These are phyloP conservation scores for Suncus etruscus DNA, from an alignment of 2,113 vertebrate genomes.

Conservation along the genomic window DNA sequence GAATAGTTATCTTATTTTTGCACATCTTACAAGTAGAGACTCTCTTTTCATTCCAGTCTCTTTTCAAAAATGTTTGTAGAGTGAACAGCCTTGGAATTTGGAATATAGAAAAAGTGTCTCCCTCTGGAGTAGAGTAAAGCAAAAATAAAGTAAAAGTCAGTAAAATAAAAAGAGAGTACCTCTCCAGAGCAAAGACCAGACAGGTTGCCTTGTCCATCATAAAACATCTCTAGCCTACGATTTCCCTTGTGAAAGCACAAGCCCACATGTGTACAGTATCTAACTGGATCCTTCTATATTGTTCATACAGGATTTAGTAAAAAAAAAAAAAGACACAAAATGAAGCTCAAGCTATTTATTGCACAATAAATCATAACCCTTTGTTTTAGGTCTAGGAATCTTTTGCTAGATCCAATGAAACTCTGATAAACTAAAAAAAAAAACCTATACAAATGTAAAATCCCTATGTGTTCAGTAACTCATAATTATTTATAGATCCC, in stretches of 20 bases:
- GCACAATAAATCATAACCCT: not conserved
- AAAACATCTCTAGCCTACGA: not conserved
- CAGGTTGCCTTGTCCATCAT: not conserved
- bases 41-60: not conserved
- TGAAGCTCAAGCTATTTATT: not conserved
- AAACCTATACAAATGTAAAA: not conserved
- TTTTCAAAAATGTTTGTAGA: not conserved
- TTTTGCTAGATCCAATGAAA: not conserved
- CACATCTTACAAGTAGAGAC: not conserved
- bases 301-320: not conserved
- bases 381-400: not conserved
- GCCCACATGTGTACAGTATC: not conserved
- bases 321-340: not conserved
- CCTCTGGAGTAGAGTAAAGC: not conserved
- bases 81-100: not conserved
- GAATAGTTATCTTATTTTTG: not conserved
- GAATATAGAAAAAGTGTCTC: not conserved
- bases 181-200: not conserved
- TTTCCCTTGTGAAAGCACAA: not conserved
- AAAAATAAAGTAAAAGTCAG: not conserved
- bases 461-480: not conserved
- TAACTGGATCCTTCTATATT: not conserved
- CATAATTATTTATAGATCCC: too few species aligned
- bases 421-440: not conserved
- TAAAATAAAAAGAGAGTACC: conserved; percentile 5